Conservation (phyloP, 2,797 vertebrate species). For the Myotis vivesi region DNA sequence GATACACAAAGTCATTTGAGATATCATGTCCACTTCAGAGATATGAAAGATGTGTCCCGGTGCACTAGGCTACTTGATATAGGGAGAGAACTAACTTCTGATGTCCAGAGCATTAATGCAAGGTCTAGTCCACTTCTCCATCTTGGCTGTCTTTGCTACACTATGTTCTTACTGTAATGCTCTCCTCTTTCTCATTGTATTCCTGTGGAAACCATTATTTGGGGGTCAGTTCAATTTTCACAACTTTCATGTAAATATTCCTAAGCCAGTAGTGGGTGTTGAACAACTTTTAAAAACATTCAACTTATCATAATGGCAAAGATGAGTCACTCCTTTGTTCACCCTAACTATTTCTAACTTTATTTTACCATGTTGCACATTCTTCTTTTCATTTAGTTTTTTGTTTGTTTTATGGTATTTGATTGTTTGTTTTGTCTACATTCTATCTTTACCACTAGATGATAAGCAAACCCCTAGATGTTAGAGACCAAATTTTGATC, state of each 20-base stretch:
- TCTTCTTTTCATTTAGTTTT: not conserved
- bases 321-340: not conserved
- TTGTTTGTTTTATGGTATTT: not conserved
- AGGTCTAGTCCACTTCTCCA: rapidly evolving
- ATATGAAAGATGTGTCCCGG: not conserved
- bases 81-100: not conserved
- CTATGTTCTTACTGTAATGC: not conserved
- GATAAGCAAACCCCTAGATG: not conserved
- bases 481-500: not conserved
- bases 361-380: not conserved
- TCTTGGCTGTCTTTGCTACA: not conserved
- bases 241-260: not conserved
- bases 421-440: not conserved
- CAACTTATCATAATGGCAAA: not conserved
- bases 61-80: not conserved
- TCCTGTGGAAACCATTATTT: not conserved
- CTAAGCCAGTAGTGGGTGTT: not conserved
- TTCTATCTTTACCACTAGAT: not conserved
- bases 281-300: not conserved
- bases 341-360: not conserved
- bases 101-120: not conserved
- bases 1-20: not conserved
- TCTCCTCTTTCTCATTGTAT: not conserved
- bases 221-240: not conserved
- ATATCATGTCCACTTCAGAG: not conserved